These are phyloP conservation scores for Leucophenga maculata DNA, from an alignment of 2,888 invertebrate genomes.

Conservation along the genomic window DNA sequence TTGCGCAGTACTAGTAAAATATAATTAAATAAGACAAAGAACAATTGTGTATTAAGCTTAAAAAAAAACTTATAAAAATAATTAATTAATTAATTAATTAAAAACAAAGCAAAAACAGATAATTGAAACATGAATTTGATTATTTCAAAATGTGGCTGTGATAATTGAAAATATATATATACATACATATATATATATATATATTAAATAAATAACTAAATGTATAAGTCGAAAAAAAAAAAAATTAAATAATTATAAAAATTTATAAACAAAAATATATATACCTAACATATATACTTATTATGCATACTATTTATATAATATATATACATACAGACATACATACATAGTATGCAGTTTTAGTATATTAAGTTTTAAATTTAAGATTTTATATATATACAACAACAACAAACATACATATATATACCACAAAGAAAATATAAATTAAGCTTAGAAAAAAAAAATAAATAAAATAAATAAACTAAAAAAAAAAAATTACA, in stretches of 20 bases:
- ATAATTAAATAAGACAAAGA: conserved; percentile 28
- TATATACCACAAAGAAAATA: not conserved
- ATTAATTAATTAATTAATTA: conserved; percentile 51
- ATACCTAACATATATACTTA: not conserved
- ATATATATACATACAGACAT: not conserved
- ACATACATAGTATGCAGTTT: conserved; percentile 10
- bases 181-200: conserved; percentile 40
- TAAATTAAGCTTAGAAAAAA: conserved; percentile 31
- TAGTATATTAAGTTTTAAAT: conserved; percentile 30
- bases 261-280: conserved; percentile 4
- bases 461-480: conserved; percentile 11
- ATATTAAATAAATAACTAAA: conserved; percentile 32
- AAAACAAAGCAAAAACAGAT: conserved; percentile 30
- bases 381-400: not conserved
- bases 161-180: conserved; percentile 58
- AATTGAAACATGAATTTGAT: conserved; percentile 51
- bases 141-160: conserved; percentile 64
- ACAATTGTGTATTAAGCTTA: no score
- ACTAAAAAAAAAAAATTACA: not conserved
- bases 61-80: conserved; percentile 41
- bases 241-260: no score
- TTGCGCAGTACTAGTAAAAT: conserved; percentile 29
- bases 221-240: not conserved
- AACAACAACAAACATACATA: not conserved
- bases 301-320: conserved; percentile 30